These are phyloP conservation scores for Galeopterus variegatus DNA, from an alignment of 2,113 vertebrate genomes.

Conservation along the genomic window DNA sequence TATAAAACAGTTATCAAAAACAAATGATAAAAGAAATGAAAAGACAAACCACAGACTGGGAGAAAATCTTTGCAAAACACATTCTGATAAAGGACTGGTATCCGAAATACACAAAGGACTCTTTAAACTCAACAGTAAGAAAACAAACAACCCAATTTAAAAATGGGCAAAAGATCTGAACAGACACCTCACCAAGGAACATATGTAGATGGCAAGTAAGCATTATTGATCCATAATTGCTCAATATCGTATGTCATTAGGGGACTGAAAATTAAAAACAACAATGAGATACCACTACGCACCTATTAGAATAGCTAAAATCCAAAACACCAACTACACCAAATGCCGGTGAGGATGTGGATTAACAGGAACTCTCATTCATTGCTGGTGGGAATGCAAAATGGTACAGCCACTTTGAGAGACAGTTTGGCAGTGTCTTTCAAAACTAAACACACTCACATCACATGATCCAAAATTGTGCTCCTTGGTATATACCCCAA, in stretches of 20 bases:
- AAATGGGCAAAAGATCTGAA: background rate
- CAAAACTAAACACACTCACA: background rate
- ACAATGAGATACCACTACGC: background rate
- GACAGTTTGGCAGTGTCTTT: background rate
- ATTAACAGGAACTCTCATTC: background rate
- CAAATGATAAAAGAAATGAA: background rate
- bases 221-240: background rate
- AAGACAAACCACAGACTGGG: background rate
- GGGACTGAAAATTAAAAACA: background rate
- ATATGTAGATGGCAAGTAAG: background rate
- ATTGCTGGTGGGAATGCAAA: background rate
- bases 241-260: background rate
- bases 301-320: background rate
- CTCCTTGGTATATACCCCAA: background rate
- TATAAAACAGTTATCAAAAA: background rate
- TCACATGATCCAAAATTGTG: background rate
- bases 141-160: background rate
- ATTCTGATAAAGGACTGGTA: background rate
- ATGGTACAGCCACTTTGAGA: background rate
- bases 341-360: background rate
- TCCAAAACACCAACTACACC: background rate
- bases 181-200: background rate
- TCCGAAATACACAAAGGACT: background rate
- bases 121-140: background rate
- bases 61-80: slow-evolving; percentile 17